Conservation (phyloP, 2,888 invertebrate species). For the Apotomis turbidana region DNA sequence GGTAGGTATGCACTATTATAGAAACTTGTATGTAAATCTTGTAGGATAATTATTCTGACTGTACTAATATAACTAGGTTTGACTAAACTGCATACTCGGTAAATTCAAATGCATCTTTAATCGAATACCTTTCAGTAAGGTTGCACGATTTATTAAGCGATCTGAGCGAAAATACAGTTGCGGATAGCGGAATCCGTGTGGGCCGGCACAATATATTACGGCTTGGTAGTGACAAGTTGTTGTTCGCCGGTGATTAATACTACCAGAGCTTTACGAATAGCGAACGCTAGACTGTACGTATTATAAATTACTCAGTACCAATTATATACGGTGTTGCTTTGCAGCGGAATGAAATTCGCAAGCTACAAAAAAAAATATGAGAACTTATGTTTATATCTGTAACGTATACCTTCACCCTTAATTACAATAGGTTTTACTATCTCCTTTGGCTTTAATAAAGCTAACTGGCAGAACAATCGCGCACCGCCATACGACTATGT, state of each 20-base stretch:
- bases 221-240: slow-evolving; percentile 42
- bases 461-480: too few species aligned
- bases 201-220: slow-evolving; percentile 34
- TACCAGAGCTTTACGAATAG: slow-evolving; percentile 19
- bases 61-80: too few species aligned
- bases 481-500: too few species aligned
- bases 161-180: slow-evolving; percentile 30
- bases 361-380: too few species aligned
- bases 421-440: too few species aligned
- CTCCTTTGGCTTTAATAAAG: too few species aligned
- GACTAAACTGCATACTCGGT: too few species aligned
- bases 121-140: slow-evolving; percentile 6
- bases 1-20: too few species aligned
- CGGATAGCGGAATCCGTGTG: slow-evolving; percentile 35
- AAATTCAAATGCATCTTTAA: background rate
- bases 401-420: too few species aligned
- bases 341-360: background rate
- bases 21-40: too few species aligned
- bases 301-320: slow-evolving; percentile 18
- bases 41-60: too few species aligned
- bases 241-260: slow-evolving; percentile 38
- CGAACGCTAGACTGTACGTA: background rate
- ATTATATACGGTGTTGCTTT: background rate
- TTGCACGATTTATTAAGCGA: slow-evolving; percentile 10
- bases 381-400: too few species aligned